Base-by-base conservation (phyloP, 64 coral and sea anemone species). In the Catalaphyllia jardinei region DNA sequence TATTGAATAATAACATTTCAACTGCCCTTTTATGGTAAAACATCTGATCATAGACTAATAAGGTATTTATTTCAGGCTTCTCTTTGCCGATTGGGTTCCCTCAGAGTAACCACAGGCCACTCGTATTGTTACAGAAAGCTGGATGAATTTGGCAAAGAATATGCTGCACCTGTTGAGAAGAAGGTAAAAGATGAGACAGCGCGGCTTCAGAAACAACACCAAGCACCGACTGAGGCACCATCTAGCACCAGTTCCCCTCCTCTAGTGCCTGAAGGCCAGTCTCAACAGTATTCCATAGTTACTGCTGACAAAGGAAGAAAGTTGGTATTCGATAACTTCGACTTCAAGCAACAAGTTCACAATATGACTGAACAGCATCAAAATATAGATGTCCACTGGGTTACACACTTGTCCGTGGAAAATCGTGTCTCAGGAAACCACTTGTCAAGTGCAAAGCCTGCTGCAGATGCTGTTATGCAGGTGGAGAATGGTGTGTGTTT, bases 61-160 rank as follows among this genome's bases (percentile, higher is more conserved):
- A n/a, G n/a, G n/a, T 39, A 78, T 63, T 92, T 87, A 46, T 85
- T 83, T 60, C 52, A 79, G 85, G 82, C 72, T 80, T 80, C 85
- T 69, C 85, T 88, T 46, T 79, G 31, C 72, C 71, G 73, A 75
- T 69, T 89, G 38, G 55, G 57, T 55, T 85, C 87, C 71, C 73
- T 89, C 42, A 76, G 75, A 72, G 55, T 89, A 29, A 82, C 92
- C 31, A 94, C 87, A 10, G 74, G 69, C 10, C 87, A 94, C 57
- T 67, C 60, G 0, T 89, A 89, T 39, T 42, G 80, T 19, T 94
- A 94, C 61, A 86, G 73, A 51, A 94, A 89, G 27, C 12, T 94
- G 57, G 92, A 94, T 89, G 92, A 94, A 86, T 94, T 94, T 89
- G 87, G 92, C 10, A 77, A 86, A 67, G 79, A 94, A 29, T 85